Base-by-base conservation (phyloP, 2,888 invertebrate species). In the Andrena camellia region DNA sequence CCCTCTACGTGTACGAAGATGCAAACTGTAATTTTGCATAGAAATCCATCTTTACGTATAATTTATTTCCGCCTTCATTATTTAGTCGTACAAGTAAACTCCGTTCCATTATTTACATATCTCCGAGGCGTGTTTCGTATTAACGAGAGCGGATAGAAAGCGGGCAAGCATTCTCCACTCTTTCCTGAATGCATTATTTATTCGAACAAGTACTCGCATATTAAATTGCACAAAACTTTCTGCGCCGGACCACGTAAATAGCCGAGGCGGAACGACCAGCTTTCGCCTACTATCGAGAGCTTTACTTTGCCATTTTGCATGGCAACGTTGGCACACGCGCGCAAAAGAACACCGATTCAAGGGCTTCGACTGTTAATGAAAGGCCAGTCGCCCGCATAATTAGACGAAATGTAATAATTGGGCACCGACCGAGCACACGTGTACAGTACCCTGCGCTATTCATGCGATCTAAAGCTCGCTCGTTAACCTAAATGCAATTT, bases 161-260 rank as follows among this genome's bases (percentile, higher is more conserved):
- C 33, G 67, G 63, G 54, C 63, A 63, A 74, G 54, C 73, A 70
- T 57, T 48, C n/a, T 33, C 64, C 60, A 70, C 76, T 73, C 68
- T 68, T 64, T 66, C 54, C 64, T 26, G 70, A 23, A 8, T 73
- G 62, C 66, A 62, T 81, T 87, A 84, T 75, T 86, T 81, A 84
- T 77, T 71, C 83, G 67, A 73, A 66, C 79, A 69, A 72, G 83
- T 78, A 68, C 66, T 78, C 60, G 83, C 81, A 81, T 81, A 86
- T 86, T 86, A 79, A 68, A 81, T 71, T 79, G 75, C 71, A 54
- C 66, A 64, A 42, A 86, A 86, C 81, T 86, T 81, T 81, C 57
- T 68, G 52, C 29, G 42, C 63, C 31, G 31, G 64, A 60, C 73
- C 60, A 59, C 72, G 71, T 70, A 78, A 81, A 86, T 66, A 70